Evolutionary conservation across 1,140 invertebrate species (phyloP), one percentile per base, ranked within the genome.

Genomic region (Camponotus pennsylvanicus): DNA sequence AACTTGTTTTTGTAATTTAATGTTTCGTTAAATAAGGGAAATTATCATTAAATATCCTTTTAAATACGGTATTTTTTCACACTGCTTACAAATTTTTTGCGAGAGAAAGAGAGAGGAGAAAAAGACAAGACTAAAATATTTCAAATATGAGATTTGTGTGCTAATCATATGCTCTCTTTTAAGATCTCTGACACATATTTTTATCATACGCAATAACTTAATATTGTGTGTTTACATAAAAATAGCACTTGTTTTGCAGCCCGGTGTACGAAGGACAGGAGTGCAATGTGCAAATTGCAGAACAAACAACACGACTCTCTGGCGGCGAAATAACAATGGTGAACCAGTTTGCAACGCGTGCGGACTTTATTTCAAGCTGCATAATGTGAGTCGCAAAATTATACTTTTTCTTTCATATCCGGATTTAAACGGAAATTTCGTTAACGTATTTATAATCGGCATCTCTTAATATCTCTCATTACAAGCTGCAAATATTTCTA

Each of bases 321-420:
- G 98, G 98, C 95, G 98, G 63, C 95, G 98, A 90, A 98, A 98
- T 95, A 98, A 98, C 93, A 97, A 97, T 92, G 98, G 98, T 15
- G 98, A 98, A 93, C 98, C 98, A 5, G 98, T 98, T 3, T 98
- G 98, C 95, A 99, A 98, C 94, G 98, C 98, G 9, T 99, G 98
- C 92, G 98, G 98, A 21, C 96, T 99, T 11, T 98, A 98, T 95
- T 98, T 96, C 95, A 99, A 98, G 95, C 95, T 99, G 63, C 98
- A 99, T 94, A 97, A 96, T 87, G 98, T 99, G 95, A 97, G 97
- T 95, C 2, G 59, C 0, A 4, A 37, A 82, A 21, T 83, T 45
- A 49, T 73, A 61, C 11, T 71, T 42, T 55, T 66, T 79, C 1
- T 37, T 15, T 80, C 7, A 4, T 57, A 71, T 13, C 4, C 21